A percentile compares a stretch with the other conserved stretches of the same genome.
These are phyloP conservation scores for Stichopus horrens DNA, from an alignment of 53 echinoderm and acorn worm species.

Conservation along the genomic window DNA sequence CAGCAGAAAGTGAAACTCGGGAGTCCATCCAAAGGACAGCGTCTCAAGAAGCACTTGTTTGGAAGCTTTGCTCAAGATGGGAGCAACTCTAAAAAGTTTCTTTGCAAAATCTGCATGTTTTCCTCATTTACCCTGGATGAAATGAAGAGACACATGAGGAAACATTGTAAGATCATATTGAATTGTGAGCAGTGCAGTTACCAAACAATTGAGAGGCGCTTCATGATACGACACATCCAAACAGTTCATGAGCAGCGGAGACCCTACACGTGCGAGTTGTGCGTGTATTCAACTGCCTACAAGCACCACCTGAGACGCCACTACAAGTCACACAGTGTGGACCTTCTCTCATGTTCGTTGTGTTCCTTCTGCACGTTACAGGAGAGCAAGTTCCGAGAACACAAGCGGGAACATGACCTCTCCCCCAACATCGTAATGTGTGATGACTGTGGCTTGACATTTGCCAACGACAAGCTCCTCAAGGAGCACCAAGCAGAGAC, in stretches of 20 bases:
- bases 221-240: constrained; percentile 82
- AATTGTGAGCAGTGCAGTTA: constrained; percentile 79
- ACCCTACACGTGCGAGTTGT: constrained; percentile 80
- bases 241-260: constrained; percentile 84
- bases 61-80: not conserved
- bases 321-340: constrained; percentile 70
- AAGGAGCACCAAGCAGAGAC: constrained; percentile 55
- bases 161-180: constrained; percentile 68
- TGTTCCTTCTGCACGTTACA: constrained; percentile 67
- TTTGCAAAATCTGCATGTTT: constrained; percentile 69
- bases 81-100: constrained; percentile 11
- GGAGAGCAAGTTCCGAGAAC: constrained; percentile 50
- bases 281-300: constrained; percentile 79
- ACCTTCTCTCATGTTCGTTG: constrained; percentile 63
- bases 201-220: constrained; percentile 75
- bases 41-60: not conserved
- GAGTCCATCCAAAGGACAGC: constrained; percentile 18
- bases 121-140: constrained; percentile 56
- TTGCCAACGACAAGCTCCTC: constrained; percentile 66
- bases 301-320: constrained; percentile 85
- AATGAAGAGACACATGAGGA: constrained; percentile 65
- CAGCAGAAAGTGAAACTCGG: not conserved
- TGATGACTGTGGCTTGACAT: constrained; percentile 57
- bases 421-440: constrained; percentile 38
- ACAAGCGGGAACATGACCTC: constrained; percentile 33